Evolutionary conservation across 1,140 invertebrate species (phyloP), one percentile per base, ranked within the genome.

Genomic region (Drosophila yakuba): DNA sequence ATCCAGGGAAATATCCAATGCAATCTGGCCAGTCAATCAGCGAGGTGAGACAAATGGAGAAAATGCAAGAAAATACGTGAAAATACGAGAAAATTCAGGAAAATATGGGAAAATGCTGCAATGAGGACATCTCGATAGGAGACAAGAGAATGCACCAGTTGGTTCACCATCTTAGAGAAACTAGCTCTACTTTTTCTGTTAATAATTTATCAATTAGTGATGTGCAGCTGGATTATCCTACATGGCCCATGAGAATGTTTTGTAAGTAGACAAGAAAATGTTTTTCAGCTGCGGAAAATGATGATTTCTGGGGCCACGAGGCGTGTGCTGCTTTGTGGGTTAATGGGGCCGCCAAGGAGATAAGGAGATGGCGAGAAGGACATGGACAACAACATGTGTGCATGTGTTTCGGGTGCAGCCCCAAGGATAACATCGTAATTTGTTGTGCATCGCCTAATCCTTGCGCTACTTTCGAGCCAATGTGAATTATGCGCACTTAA

Each of bases 391-490:
- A n/a, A 32, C 1, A 20, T 20, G 20, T 20, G 20, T 2, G 20
- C 20, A 20, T 20, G 20, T 20, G 20, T 50, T 57, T 39, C 55
- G 57, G 58, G 58, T 61, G 57, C 71, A 52, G 56, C 38, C 56
- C 58, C 74, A 79, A 88, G 82, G 71, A 88, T 82, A 76, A 51
- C 51, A 72, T 67, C 61, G 74, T 67, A 68, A 82, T 88, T 83
- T 83, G 71, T 61, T 88, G 64, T 68, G 64, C 69, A 71, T 75
- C 72, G 61, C 62, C 83, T 82, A 86, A 88, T 82, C 83, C 82
- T 88, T 88, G 82, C 64, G 66, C 80, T 80, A 82, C 76, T 75
- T 80, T 84, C 76, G 44, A 66, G 69, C 69, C 74, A 86, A 86
- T 84, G 81, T 84, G 78, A 80, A 78, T 74, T 74, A 69, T 86